Evolutionary conservation across 2,888 invertebrate species (phyloP), one percentile per base, ranked within the genome.

Genomic region (Melinaea menophilus): DNA sequence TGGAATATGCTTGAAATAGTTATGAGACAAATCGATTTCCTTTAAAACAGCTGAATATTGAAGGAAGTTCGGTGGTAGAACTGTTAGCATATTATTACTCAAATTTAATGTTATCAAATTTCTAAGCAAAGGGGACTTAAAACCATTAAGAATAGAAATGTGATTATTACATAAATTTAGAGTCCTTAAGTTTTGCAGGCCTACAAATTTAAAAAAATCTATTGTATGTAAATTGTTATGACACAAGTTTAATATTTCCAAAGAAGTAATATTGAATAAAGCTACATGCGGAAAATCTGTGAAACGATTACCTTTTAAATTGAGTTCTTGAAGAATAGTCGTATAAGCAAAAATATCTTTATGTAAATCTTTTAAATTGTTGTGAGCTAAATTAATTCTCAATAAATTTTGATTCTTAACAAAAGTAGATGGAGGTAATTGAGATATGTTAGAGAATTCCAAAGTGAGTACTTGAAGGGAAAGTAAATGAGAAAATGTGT

Each of bases 21-120:
- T 97, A 66, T 91, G 92, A 1, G 97, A 95, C 67, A 97, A 82
- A 78, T 97, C 96, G 62, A 97, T 93, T 71, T 94, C 93, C 67
- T 95, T 93, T 56, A 96, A 81, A 55, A 94, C 92, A 65, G 92
- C 89, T 7, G 95, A 95, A 78, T 94, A 93, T 71, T 94, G 93
- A 70, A 97, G 94, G 84, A 97, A 96, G 82, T 96, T 96, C 33
- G 95, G 94, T 41, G 96, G 95, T 69, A 97, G 88, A 64, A 95
- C 94, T 41, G 95, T 92, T 70, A 97, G 81, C 71, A 93, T 90
- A 80, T 97, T 97, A 62, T 93, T 93, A 73, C 95, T 95, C 62
- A 97, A 91, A 82, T 96, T 95, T 64, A 96, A 93, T 9, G 93
- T 93, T 45, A 94, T 87, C 56, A 97, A 83, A 73, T 95, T 95